Base-by-base conservation (phyloP, 2,797 vertebrate genomes). In the Catostomus latipinnis region DNA sequence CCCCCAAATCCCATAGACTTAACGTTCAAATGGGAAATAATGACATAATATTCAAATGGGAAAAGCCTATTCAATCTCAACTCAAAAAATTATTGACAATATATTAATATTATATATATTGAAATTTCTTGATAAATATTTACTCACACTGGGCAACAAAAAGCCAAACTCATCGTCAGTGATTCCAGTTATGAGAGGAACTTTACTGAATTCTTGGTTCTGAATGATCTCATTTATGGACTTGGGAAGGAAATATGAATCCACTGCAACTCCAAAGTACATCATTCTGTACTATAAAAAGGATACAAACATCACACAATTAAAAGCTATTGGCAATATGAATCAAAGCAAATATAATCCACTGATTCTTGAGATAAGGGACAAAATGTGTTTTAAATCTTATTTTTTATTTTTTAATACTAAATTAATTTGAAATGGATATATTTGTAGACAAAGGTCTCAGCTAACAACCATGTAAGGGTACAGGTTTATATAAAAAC, bases 151-250 rank as follows among this genome's bases (percentile, higher is more conserved):
- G 4, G 70, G 0, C 46, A 94, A 0, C 8, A 89, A 0, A 83
- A 86, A 94, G n/a, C 93, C 93, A 3, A 72, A 91, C 85, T 95
- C 94, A 73, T 94, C 85, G 18, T 84, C 58, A 68, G 75, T 95
- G 6, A 93, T 8, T 1, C 93, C 94, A 0, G 86, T 93, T 78
- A 95, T 88, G 72, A 95, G 93, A 0, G 94, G 93, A 0, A 93
- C 13, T 50, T 88, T 91, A 71, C 67, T 86, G 82, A 94, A 69
- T 65, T 92, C 84, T 1, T 88, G 86, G n/a, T 88, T 88, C 7
- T 50, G 13, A 1, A 86, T 78, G 1, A 90, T 74, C 48, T 93
- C 91, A 6, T 84, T n/a, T 46, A 89, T 76, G 46, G 85, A 53
- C 76, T 92, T 89, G 22, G 53, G 90, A 81, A 94, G 81, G 71